These are phyloP conservation scores for Desoria tigrina DNA, from an alignment of 2,888 invertebrate genomes.

Conservation along the genomic window DNA sequence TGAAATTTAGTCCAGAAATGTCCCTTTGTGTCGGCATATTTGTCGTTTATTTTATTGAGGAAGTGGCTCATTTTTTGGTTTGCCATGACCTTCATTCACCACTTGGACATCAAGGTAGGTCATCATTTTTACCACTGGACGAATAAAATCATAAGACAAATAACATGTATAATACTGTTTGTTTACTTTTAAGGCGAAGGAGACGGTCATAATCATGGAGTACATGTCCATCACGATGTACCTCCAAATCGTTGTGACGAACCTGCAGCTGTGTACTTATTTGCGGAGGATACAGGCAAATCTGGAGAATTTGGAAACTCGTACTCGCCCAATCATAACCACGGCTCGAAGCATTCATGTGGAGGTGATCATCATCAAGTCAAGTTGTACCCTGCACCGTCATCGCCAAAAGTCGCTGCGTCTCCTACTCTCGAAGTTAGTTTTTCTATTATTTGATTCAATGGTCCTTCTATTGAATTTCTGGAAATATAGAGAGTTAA, in stretches of 20 bases:
- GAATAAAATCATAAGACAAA: not conserved
- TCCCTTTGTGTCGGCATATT: constrained; percentile 52
- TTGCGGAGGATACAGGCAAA: constrained; percentile 50
- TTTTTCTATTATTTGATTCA: not conserved
- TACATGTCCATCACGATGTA: constrained; percentile 52
- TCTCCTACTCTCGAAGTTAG: not conserved
- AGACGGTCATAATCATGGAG: constrained; percentile 52
- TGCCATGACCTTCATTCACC: constrained; percentile 53
- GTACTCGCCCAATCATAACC: constrained; percentile 29
- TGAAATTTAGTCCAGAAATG: constrained; percentile 49
- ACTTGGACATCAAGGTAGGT: constrained; percentile 45
- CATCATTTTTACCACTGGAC: not conserved
- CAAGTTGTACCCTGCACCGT: constrained; percentile 38
- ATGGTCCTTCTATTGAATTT: too few relatives aligned
- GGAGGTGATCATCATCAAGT: constrained; percentile 44
- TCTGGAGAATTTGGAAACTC: constrained; percentile 47
- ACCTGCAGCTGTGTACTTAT: constrained; percentile 52
- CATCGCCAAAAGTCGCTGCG: not conserved
- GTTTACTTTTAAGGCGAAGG: constrained; percentile 27
- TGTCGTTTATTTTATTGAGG: constrained; percentile 52
- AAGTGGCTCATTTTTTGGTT: constrained; percentile 51
- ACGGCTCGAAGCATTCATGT: constrained; percentile 33
- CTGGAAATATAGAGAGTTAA: too few relatives aligned
- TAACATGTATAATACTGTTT: constrained; percentile 10
- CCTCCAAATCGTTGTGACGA: constrained; percentile 53